A percentile compares a stretch with the other conserved stretches of the same genome.
These are phyloP conservation scores for Eptesicus fuscus DNA, from an alignment of 2,113 vertebrate species.

Conservation along the genomic window DNA sequence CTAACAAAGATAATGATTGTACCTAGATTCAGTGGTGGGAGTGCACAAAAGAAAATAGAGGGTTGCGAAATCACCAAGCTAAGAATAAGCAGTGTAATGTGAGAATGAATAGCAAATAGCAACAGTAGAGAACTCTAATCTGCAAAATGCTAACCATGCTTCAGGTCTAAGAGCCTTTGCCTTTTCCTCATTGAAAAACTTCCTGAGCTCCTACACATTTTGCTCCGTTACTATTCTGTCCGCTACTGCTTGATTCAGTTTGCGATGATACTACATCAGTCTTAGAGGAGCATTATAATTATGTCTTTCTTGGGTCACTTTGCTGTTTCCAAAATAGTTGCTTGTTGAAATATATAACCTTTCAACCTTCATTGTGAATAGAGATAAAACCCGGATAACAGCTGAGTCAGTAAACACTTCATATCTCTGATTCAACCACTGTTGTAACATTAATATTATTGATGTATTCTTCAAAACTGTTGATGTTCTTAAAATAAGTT, in stretches of 20 bases:
- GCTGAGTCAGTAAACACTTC: not conserved
- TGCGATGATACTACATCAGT: not conserved
- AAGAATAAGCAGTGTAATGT: too few relatives aligned
- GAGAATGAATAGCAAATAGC: not conserved
- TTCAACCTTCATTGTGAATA: not conserved
- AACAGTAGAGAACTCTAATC: not conserved
- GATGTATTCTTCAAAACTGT: not conserved
- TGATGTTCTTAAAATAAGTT: not conserved
- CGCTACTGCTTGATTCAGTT: not conserved
- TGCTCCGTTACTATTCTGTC: not conserved
- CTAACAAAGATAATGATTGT: too few relatives aligned
- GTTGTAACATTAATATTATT: not conserved
- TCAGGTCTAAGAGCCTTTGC: not conserved
- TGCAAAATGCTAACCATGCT: not conserved
- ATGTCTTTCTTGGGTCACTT: not conserved
- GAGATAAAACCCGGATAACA: not conserved
- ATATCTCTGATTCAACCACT: not conserved
- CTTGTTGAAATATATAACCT: not conserved
- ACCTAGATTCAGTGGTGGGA: too few relatives aligned
- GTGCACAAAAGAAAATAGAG: too few relatives aligned
- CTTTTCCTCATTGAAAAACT: not conserved
- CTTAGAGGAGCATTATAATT: too few relatives aligned
- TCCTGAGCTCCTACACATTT: not conserved
- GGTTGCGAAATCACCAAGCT: too few relatives aligned
- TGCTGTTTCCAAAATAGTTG: not conserved